These are phyloP conservation scores for Laothoe populi DNA, from an alignment of 2,888 invertebrate genomes.

Conservation along the genomic window DNA sequence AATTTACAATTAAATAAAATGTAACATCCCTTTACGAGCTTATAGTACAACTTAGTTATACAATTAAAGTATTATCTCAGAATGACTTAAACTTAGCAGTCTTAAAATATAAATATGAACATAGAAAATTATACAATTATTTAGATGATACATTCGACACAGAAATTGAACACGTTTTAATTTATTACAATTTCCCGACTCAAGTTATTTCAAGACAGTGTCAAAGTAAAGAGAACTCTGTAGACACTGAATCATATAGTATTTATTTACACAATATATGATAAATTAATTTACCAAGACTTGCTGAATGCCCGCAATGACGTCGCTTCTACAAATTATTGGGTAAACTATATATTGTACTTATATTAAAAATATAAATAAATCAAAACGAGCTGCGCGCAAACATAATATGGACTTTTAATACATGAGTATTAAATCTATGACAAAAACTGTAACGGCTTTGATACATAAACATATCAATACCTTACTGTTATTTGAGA, in stretches of 20 bases:
- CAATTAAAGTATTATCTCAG: neutral
- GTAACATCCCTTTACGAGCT: slow-evolving; percentile 17
- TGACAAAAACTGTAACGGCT: neutral
- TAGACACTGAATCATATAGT: neutral
- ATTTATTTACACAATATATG: slow-evolving; percentile 1
- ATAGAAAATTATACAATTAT: neutral
- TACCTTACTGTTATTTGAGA: no score
- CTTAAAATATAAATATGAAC: slow-evolving; percentile 48
- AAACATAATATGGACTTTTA: neutral
- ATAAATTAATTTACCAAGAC: neutral
- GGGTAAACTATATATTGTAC: no score
- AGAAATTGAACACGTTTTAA: slow-evolving; percentile 13
- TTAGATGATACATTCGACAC: no score
- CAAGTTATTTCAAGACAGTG: neutral
- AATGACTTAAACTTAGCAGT: slow-evolving; percentile 43
- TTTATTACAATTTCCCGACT: neutral
- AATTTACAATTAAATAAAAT: slow-evolving; percentile 22
- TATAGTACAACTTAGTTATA: slow-evolving; percentile 10
- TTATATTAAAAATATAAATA: neutral
- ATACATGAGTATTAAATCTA: neutral
- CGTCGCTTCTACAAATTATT: neutral
- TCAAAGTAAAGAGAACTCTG: neutral
- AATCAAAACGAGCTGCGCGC: neutral
- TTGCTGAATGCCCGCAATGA: neutral
- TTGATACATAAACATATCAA: neutral